These are phyloP conservation scores for Ectropis grisescens DNA, from an alignment of 1,140 invertebrate species.

Conservation along the genomic window DNA sequence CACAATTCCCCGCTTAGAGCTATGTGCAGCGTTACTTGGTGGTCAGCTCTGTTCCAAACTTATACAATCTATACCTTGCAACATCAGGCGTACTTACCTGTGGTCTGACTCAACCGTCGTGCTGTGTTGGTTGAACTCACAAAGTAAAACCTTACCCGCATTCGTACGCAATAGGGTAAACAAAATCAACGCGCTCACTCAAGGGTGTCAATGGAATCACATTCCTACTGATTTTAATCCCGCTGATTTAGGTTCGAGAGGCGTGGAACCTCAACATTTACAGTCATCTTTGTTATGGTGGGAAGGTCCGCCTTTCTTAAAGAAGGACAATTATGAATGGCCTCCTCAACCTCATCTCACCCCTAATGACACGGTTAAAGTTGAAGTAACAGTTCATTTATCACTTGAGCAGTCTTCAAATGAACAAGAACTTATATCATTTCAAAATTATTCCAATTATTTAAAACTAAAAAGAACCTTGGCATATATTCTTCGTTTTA, in stretches of 20 bases:
- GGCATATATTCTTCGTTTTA: slow-evolving; percentile 6
- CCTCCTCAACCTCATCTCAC: neutral
- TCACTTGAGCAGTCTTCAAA: no score
- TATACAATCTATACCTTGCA: neutral
- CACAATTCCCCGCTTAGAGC: neutral
- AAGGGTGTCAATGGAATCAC: slow-evolving; percentile 1
- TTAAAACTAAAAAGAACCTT: slow-evolving; percentile 6
- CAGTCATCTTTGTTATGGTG: slow-evolving; percentile 3
- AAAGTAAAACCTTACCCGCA: slow-evolving; percentile 2
- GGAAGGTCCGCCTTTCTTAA: slow-evolving; percentile 5
- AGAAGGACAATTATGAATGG: neutral
- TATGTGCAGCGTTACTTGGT: neutral
- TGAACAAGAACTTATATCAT: no score
- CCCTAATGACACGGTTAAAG: no score
- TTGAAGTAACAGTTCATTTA: no score
- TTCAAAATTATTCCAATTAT: no score
- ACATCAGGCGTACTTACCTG: no score
- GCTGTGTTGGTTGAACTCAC: slow-evolving; percentile 4
- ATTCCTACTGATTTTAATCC: slow-evolving; percentile 5
- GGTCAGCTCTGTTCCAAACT: neutral
- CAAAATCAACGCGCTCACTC: slow-evolving; percentile 9
- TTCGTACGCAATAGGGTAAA: slow-evolving; percentile 9
- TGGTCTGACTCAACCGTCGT: slow-evolving; percentile 10
- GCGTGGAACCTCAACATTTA: neutral
- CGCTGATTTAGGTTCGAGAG: slow-evolving; percentile 7